A percentile compares a stretch with the other conserved stretches of the same genome.
Evolutionary conservation across 2,888 invertebrate species (phyloP).

Genomic region (Encarsia formosa): DNA sequence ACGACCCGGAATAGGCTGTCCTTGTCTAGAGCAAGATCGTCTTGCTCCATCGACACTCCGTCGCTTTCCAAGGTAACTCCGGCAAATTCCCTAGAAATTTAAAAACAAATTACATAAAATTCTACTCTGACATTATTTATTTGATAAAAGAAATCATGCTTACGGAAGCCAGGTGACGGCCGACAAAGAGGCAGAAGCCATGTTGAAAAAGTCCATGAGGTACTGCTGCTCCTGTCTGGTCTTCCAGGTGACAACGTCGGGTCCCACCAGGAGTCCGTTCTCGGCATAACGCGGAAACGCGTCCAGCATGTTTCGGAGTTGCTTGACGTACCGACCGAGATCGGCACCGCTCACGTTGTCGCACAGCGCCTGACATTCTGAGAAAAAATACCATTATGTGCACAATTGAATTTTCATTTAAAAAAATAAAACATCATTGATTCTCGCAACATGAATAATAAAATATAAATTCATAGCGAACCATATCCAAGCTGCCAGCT

Average conservation of each 20-base stretch:
- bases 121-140: not conserved
- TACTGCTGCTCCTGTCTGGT: slow-evolving; percentile 44
- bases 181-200: slow-evolving; percentile 58
- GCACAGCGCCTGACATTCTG: slow-evolving; percentile 45
- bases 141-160: slow-evolving; percentile 42
- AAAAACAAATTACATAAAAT: not conserved
- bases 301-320: slow-evolving; percentile 62
- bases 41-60: slow-evolving; percentile 36
- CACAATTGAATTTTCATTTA: not conserved
- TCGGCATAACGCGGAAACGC: slow-evolving; percentile 56
- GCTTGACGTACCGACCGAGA: slow-evolving; percentile 46
- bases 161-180: slow-evolving; percentile 74
- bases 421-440: too few species aligned
- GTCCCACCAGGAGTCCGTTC: slow-evolving; percentile 46
- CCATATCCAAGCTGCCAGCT: slow-evolving; percentile 75
- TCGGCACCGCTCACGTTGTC: slow-evolving; percentile 40
- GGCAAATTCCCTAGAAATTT: slow-evolving; percentile 35
- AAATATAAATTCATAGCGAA: slow-evolving; percentile 41
- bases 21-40: slow-evolving; percentile 37
- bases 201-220: slow-evolving; percentile 46
- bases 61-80: slow-evolving; percentile 32
- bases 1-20: slow-evolving; percentile 36
- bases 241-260: slow-evolving; percentile 47
- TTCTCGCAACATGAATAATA: not conserved
- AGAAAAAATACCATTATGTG: not conserved